These are phyloP conservation scores for Crotophaga sulcirostris DNA, from an alignment of 2,113 vertebrate genomes.

Conservation along the genomic window DNA sequence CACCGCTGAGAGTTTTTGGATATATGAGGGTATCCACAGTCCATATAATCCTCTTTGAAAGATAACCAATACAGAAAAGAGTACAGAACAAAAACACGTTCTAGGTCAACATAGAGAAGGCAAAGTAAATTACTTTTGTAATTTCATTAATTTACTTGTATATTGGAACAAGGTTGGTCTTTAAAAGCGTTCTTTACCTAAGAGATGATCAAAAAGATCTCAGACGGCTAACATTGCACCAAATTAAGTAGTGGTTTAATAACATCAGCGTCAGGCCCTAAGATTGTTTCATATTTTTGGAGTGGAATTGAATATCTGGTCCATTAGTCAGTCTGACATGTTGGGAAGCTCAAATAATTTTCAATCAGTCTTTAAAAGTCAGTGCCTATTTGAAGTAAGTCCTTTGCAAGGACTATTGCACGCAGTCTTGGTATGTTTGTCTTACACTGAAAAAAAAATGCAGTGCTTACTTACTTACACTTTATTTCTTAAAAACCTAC, in stretches of 20 bases:
- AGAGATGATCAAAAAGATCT: not conserved
- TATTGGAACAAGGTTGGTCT: not conserved
- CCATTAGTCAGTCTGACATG: accelerated
- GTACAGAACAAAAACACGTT: not conserved
- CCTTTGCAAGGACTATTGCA: not conserved
- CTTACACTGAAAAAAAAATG: not conserved
- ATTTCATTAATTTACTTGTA: not conserved
- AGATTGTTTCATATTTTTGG: accelerated
- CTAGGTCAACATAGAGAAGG: not conserved
- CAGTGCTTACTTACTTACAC: not conserved
- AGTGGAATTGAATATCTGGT: not conserved
- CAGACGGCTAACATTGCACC: not conserved
- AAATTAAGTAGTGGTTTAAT: not conserved
- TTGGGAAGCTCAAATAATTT: not conserved
- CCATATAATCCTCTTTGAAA: not conserved
- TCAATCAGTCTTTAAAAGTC: not conserved
- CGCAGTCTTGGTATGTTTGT: not conserved
- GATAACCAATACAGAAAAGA: not conserved
- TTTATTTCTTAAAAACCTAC: not conserved
- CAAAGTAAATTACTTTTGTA: not conserved
- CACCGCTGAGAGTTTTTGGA: not conserved
- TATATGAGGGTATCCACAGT: not conserved
- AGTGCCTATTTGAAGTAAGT: not conserved
- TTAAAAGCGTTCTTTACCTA: not conserved
- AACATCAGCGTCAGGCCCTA: not conserved